Base-by-base conservation (phyloP, 2,113 vertebrate species). In the Rhabdornis inornatus region DNA sequence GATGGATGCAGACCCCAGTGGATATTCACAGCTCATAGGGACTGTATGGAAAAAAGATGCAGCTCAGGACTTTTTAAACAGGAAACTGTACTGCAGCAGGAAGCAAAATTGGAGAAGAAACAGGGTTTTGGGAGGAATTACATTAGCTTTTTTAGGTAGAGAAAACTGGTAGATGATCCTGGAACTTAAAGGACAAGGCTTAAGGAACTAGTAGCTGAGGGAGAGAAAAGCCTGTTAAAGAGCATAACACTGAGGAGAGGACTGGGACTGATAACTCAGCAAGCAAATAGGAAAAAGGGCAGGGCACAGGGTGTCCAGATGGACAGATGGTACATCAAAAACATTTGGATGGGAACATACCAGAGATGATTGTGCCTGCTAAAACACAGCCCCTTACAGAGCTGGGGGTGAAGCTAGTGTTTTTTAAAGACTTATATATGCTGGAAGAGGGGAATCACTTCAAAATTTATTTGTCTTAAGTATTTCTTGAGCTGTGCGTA, bases 191-290 rank as follows among this genome's bases (percentile, higher is more conserved):
- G 19, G 22, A 63, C 31, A 63, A 39, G 12, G 7, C 79, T 24
- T 56, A 63, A 63, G 39, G 52, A 75, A 6, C 6, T 12, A 31
- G 17, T 37, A 59, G n/a, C 16, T 83, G 52, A 56, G 4, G 17
- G 28, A 44, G 14, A 63, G 31, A 49, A 66, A 57, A 63, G 23
- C 19, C 49, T 81, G 19, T 13, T 80, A 19, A 66, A 66, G 47
- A 66, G 9, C 0, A 0, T 27, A 28, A 11, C 0, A 6, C 13
- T 40, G 15, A 25, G 27, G 14, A 57, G 60, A 23, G 13, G 6
- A 18, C 6, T 39, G 49, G 25, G 56, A 4, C 47, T 77, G 15
- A 49, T 77, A 39, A 40, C 27, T 64, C 17, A 57, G 23, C 1
- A 1, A 71, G 35, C 8, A 75, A 39, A 55, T 61, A 25, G 60